Evolutionary conservation across 2,888 invertebrate species (phyloP).

Genomic region (Dolichopus griseipennis): DNA sequence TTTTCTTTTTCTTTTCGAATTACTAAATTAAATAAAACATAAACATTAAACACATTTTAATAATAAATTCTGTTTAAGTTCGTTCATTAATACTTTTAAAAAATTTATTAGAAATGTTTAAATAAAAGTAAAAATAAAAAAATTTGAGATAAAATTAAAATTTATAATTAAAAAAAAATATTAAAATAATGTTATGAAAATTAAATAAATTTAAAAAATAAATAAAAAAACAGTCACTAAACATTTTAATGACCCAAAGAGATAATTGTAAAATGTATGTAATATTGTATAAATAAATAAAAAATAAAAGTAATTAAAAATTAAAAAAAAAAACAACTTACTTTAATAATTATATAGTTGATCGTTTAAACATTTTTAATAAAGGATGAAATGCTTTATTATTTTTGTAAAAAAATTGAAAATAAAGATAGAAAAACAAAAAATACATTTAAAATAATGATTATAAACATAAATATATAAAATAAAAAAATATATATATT

Average conservation of each 20-base stretch:
- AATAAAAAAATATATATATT: neutral
- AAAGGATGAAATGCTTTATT: conserved; percentile 9
- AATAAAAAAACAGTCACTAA: conserved; percentile 8
- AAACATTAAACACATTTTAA: too few relatives aligned
- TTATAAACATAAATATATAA: neutral
- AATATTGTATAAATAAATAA: neutral
- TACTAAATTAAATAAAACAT: too few relatives aligned
- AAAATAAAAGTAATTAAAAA: neutral
- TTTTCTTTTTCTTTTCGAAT: too few relatives aligned
- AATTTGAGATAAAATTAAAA: conserved; percentile 8
- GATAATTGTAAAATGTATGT: conserved; percentile 9
- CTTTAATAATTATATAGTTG: conserved; percentile 7
- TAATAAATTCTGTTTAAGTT: neutral
- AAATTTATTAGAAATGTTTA: conserved; percentile 23
- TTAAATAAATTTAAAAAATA: conserved; percentile 7
- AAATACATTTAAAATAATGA: conserved; percentile 1
- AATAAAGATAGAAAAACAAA: neutral
- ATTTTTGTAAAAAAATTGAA: conserved; percentile 7
- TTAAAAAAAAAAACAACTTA: conserved; percentile 2
- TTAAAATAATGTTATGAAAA: neutral
- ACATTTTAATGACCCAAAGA: conserved; percentile 10
- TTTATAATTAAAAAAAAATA: neutral
- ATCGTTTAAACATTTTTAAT: conserved; percentile 10
- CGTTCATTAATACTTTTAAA: conserved; percentile 10
- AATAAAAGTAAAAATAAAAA: conserved; percentile 14